Evolutionary conservation across 2,888 invertebrate species (phyloP), one percentile per base, ranked within the genome.

Genomic region (Anagyrus pseudococci): DNA sequence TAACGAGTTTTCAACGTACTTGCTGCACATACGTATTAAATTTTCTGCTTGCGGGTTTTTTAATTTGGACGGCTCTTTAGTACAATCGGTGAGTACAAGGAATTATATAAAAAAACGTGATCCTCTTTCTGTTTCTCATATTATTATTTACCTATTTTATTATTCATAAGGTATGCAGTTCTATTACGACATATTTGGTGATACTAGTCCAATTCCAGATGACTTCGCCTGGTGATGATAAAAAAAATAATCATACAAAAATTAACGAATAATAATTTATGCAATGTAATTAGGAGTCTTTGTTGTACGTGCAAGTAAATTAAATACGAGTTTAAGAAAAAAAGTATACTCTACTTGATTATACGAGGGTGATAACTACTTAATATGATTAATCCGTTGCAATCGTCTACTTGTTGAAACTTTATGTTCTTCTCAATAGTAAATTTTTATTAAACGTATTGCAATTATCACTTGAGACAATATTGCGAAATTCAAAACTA

Each of bases 1-100:
- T 0, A 62, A 53, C 19, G 23, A 62, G 4, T 62, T 62, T 40
- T 52, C 57, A 15, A 19, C 25, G 2, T 57, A 57, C 23, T 41
- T 57, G 13, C 52, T 33, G 7, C 57, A 57, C 15, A 13, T 47
- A 2, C 8, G 15, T 1, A 7, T 62, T 1, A 52, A 62, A 52
- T 62, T 62, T 48, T 54, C 62, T 2, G 57, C 62, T 7, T 62
- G 52, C 20, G 62, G 62, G 17, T 48, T 57, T 23, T 57, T 62
- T 15, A 4, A 26, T 10, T 53, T 62, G 19, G 57, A 62, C n/a
- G 41, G 57, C 6, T 47, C 25, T 7, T 57, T 62, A 6, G 33
- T 62, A 4, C 26, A 57, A 19, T 62, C 62, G 0, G 57, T 62
- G 25, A 53, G 57, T 52, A 25, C 8, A 15, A 19, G 15, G 6